Evolutionary conservation across 2,888 invertebrate species (phyloP).

Genomic region (Bursaphelenchus okinawaensis): DNA sequence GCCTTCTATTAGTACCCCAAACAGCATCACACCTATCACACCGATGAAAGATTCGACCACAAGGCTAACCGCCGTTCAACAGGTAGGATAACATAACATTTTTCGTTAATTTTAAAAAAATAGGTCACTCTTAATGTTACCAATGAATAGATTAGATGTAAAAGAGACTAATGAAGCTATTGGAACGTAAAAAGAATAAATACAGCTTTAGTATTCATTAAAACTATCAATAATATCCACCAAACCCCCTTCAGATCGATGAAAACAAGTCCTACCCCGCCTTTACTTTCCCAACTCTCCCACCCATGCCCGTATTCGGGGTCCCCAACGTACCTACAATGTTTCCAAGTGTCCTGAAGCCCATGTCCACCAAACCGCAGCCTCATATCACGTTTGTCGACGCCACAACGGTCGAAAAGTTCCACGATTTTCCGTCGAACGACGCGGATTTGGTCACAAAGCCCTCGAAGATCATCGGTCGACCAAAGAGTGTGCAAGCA

Average conservation of each 20-base stretch:
- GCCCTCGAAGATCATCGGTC: neutral
- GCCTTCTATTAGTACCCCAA: conserved; percentile 4
- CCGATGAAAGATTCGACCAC: conserved; percentile 18
- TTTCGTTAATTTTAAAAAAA: too few species aligned
- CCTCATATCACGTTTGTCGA: neutral
- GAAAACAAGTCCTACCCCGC: neutral
- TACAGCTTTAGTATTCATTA: too few species aligned
- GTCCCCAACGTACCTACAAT: conserved; percentile 2
- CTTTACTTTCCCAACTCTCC: conserved; percentile 11
- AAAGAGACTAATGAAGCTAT: too few species aligned
- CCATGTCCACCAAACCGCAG: neutral
- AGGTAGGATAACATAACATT: neutral
- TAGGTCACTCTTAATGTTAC: too few species aligned
- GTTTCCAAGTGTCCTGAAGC: neutral
- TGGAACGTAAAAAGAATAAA: conserved; percentile 5
- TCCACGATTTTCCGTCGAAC: too few species aligned
- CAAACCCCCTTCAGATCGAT: neutral
- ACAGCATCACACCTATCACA: conserved; percentile 19
- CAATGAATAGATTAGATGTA: too few species aligned
- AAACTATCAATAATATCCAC: too few species aligned
- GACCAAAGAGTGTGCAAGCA: conserved; percentile 5
- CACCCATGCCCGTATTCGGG: conserved; percentile 8
- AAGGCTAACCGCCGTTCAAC: conserved; percentile 22
- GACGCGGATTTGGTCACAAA: neutral
- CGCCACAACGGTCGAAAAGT: neutral